These are phyloP conservation scores for Oryzias celebensis DNA, from an alignment of 2,113 vertebrate species.

Conservation along the genomic window DNA sequence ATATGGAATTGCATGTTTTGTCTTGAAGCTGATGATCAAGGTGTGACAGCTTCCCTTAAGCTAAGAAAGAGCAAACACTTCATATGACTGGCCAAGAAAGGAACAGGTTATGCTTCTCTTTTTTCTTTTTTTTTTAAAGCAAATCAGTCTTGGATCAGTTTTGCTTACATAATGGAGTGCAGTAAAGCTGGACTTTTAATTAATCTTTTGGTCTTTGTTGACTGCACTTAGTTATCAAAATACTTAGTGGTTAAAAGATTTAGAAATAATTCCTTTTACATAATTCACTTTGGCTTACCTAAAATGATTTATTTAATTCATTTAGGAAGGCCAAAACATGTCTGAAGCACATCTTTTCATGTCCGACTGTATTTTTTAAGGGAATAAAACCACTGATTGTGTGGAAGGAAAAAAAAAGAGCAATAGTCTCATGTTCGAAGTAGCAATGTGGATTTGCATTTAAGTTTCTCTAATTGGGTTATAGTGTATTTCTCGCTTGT, in stretches of 20 bases:
- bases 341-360: too few relatives aligned
- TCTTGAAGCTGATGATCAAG: slow-evolving; percentile 35
- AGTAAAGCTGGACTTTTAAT: slow-evolving; percentile 31
- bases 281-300: slow-evolving; percentile 11
- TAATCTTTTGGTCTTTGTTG: slow-evolving; percentile 38
- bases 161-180: slow-evolving; percentile 7
- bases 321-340: too few relatives aligned
- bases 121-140: slow-evolving; percentile 7
- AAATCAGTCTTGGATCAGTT: slow-evolving; percentile 9
- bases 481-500: slow-evolving; percentile 19
- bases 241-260: slow-evolving; percentile 25
- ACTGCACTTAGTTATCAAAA: slow-evolving; percentile 34
- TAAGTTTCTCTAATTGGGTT: slow-evolving; percentile 19
- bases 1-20: slow-evolving; percentile 16
- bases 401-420: background rate
- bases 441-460: slow-evolving; percentile 18
- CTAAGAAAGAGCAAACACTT: background rate
- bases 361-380: slow-evolving; percentile 1
- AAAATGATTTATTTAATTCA: too few relatives aligned
- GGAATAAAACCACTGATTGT: background rate
- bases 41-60: background rate
- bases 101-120: background rate
- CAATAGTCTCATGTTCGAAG: background rate
- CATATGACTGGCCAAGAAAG: too few relatives aligned
- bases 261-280: slow-evolving; percentile 49